Conservation (phyloP, 2,797 vertebrate genomes). For the Poecile montanus region DNA sequence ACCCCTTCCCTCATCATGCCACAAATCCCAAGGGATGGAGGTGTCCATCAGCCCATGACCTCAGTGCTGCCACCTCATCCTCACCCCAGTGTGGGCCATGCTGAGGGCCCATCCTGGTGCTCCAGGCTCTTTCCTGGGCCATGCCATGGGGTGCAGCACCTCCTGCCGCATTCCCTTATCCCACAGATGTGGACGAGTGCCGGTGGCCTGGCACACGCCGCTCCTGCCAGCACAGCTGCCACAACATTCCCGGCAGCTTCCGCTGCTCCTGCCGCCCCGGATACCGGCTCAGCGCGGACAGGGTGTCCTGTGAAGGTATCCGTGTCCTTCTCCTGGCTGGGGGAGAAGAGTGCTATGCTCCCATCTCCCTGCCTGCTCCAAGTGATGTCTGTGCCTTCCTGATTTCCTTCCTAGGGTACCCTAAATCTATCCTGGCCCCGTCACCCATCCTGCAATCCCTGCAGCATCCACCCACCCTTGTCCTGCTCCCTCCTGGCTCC, state of each 20-base stretch:
- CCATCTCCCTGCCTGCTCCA: background rate
- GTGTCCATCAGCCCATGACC: background rate
- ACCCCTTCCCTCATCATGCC: background rate
- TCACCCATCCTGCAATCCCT: constrained; percentile 75
- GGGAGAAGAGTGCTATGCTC: background rate
- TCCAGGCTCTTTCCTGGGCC: background rate
- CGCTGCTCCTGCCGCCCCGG: constrained; percentile 78
- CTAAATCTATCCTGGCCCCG: constrained; percentile 62
- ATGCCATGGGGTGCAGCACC: accelerated
- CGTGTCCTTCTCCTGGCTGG: accelerated
- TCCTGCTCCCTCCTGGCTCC: constrained; percentile 66
- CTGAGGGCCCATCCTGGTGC: accelerated
- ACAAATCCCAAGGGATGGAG: background rate
- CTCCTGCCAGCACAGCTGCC: constrained; percentile 78
- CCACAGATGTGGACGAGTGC: constrained; percentile 79
- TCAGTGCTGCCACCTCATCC: background rate
- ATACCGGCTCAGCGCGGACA: constrained; percentile 72
- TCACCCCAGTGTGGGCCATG: accelerated
- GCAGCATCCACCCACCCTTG: constrained; percentile 65
- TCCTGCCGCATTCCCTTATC: background rate
- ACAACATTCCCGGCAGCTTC: constrained; percentile 79
- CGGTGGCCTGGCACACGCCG: constrained; percentile 59
- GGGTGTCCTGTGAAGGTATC: constrained; percentile 78
- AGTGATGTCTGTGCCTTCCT: background rate
- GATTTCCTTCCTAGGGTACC: constrained; percentile 53